phyloP scores from a whole-genome alignment of 2,113 vertebrate genomes.

The Silurus asotus region DNA sequence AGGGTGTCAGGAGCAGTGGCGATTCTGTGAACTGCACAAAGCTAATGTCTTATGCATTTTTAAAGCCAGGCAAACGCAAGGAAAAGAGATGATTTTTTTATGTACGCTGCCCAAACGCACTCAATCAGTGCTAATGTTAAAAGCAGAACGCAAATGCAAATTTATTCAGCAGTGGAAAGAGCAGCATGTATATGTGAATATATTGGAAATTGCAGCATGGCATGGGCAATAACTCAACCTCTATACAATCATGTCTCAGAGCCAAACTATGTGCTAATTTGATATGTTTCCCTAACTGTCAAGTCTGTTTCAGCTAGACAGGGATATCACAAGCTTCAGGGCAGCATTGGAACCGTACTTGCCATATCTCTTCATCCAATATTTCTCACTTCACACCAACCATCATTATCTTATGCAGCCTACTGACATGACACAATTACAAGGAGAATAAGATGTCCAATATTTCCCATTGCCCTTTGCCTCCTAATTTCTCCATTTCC shows the following conservation, averaged over 20 bases:
- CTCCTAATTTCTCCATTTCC: constrained; percentile 44
- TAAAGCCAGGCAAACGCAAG: constrained; percentile 61
- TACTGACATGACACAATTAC: constrained; percentile 51
- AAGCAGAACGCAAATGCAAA: constrained; percentile 17
- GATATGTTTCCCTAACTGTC: constrained; percentile 30
- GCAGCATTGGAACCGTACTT: constrained; percentile 3
- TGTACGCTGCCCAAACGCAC: not conserved
- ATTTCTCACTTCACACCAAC: constrained; percentile 38
- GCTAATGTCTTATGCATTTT: constrained; percentile 45
- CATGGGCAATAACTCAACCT: constrained; percentile 19
- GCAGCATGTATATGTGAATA: constrained; percentile 34
- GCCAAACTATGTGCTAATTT: constrained; percentile 33
- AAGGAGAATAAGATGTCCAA: constrained; percentile 47
- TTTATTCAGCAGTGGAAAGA: constrained; percentile 5
- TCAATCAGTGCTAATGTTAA: constrained; percentile 35
- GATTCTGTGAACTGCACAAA: constrained; percentile 25
- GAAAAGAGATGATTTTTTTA: constrained; percentile 50
- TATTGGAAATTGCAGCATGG: constrained; percentile 5
- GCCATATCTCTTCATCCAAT: constrained; percentile 21
- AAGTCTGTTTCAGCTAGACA: constrained; percentile 18
- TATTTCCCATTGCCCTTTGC: constrained; percentile 45
- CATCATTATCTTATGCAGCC: constrained; percentile 50
- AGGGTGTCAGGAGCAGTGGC: constrained; percentile 61
- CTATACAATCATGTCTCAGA: not conserved
- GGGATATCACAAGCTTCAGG: constrained; percentile 27